Conservation (phyloP, 2,888 invertebrate species). For the Spisula solida region DNA sequence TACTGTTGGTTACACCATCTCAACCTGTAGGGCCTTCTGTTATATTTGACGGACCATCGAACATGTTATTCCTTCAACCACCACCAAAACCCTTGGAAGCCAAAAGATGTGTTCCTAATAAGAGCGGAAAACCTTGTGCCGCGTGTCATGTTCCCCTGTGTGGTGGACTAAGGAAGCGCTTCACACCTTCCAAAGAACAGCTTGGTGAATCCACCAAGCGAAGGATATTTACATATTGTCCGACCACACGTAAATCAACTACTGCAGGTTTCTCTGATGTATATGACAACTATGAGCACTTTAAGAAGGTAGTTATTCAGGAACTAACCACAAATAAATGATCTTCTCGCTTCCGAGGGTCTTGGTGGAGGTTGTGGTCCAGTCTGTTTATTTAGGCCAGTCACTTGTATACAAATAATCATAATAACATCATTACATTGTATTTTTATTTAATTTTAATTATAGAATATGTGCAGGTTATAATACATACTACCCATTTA, state of each 20-base stretch:
- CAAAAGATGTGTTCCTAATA: neutral
- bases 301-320: slow-evolving; percentile 26
- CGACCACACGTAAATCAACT: slow-evolving; percentile 35
- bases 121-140: slow-evolving; percentile 30
- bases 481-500: too few relatives aligned
- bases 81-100: neutral
- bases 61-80: neutral
- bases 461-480: too few relatives aligned
- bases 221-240: slow-evolving; percentile 38
- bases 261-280: slow-evolving; percentile 21
- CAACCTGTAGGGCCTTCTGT: slow-evolving; percentile 4
- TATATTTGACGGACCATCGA: neutral
- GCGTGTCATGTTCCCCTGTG: slow-evolving; percentile 35
- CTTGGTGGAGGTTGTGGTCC: too few relatives aligned
- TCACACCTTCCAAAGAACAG: slow-evolving; percentile 34
- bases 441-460: neutral
- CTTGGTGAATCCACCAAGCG: neutral
- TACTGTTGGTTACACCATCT: slow-evolving; percentile 26
- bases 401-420: too few relatives aligned
- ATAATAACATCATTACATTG: too few relatives aligned
- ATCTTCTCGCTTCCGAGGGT: too few relatives aligned
- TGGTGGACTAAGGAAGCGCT: slow-evolving; percentile 45
- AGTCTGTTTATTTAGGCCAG: too few relatives aligned
- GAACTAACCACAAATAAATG: neutral
- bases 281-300: slow-evolving; percentile 31